These are phyloP conservation scores for Tipula lateralis DNA, from an alignment of 2,888 invertebrate species.

Conservation along the genomic window DNA sequence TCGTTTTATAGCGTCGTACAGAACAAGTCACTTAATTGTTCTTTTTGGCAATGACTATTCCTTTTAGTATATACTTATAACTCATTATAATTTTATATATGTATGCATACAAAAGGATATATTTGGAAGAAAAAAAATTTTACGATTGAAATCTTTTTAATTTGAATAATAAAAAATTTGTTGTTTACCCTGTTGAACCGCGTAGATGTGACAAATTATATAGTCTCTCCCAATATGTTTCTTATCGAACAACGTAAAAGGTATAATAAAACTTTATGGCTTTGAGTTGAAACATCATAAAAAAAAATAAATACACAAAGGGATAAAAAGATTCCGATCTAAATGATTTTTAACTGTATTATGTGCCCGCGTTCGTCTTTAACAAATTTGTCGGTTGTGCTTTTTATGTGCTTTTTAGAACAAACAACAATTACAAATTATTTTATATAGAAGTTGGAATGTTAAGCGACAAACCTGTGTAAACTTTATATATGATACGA, in stretches of 20 bases:
- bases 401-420: neutral
- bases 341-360: neutral
- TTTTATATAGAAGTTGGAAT: neutral
- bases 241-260: neutral
- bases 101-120: neutral
- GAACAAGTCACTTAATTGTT: neutral
- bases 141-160: neutral
- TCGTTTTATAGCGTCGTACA: neutral
- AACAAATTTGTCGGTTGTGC: neutral
- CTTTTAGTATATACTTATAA: neutral
- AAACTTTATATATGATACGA: neutral
- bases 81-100: neutral
- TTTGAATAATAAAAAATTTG: neutral
- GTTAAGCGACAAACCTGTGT: neutral
- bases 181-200: neutral
- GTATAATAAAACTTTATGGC: neutral
- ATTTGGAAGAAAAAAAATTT: no score
- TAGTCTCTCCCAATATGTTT: neutral
- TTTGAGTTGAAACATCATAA: neutral
- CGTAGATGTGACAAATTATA: neutral
- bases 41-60: neutral
- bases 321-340: neutral
- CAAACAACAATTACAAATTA: no score
- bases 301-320: neutral
- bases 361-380: neutral